These are phyloP conservation scores for Geodia barretti DNA, from an alignment of 37 sponge, comb jelly and placozoan species.

Conservation along the genomic window DNA sequence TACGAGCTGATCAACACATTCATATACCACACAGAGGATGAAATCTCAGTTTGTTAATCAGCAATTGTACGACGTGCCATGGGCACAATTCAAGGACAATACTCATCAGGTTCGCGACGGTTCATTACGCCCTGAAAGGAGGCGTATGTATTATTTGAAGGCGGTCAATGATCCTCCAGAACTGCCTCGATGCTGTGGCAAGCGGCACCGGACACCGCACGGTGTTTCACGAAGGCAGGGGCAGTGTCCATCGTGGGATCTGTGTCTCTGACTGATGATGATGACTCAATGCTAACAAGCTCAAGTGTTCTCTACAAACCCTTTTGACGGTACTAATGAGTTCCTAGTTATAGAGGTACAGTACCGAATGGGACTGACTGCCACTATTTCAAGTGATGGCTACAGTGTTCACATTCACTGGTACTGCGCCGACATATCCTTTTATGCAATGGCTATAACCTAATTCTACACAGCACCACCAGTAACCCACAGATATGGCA, in stretches of 20 bases:
- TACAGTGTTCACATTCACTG: conserved; percentile 27
- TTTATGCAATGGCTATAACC: conserved; percentile 26
- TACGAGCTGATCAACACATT: conserved; percentile 32
- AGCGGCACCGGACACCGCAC: conserved; percentile 4
- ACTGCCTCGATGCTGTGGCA: conserved; percentile 32
- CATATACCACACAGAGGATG: conserved; percentile 55
- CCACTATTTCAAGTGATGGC: not conserved
- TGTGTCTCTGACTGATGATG: conserved; percentile 54
- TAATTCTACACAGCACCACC: conserved; percentile 39
- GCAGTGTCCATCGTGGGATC: conserved; percentile 9
- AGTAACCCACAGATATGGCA: conserved; percentile 7
- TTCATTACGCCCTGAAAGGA: conserved; percentile 21
- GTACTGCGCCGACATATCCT: conserved; percentile 2
- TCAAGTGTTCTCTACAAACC: conserved; percentile 46
- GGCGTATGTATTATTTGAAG: conserved; percentile 33
- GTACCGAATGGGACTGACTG: conserved; percentile 14
- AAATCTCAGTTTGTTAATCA: conserved; percentile 34
- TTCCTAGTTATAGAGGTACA: conserved; percentile 4
- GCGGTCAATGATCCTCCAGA: conserved; percentile 63
- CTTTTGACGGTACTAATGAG: conserved; percentile 20
- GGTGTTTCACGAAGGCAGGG: conserved; percentile 36
- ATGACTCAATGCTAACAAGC: conserved; percentile 19
- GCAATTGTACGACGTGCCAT: conserved; percentile 19
- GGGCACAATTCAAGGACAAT: conserved; percentile 48
- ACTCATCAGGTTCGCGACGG: conserved; percentile 47